Evolutionary conservation across 2,888 invertebrate genomes (phyloP).

Genomic region (Caenorhabditis sp.): DNA sequence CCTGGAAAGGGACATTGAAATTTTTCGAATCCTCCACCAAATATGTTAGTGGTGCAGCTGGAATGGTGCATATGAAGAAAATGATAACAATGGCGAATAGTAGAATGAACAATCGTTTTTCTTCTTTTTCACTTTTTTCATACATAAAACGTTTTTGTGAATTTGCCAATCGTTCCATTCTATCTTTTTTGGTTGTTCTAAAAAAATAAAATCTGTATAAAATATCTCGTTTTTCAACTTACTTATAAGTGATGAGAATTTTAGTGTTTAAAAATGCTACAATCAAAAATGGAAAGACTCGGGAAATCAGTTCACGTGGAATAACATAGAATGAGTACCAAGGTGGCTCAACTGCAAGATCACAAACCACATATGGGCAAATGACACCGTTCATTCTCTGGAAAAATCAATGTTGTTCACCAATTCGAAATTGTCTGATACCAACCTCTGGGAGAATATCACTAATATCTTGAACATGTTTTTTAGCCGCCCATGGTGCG

Average conservation of each 20-base stretch:
- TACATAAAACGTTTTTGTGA: constrained; percentile 56
- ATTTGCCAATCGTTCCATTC: constrained; percentile 64
- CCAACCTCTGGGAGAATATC: constrained; percentile 28
- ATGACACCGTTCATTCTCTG: constrained; percentile 17
- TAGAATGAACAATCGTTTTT: constrained; percentile 73
- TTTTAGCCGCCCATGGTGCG: constrained; percentile 70
- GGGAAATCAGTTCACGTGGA: constrained; percentile 70
- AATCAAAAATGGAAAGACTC: constrained; percentile 74
- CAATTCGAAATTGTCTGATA: background rate
- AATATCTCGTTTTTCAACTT: background rate
- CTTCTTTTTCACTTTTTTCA: constrained; percentile 71
- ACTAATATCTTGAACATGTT: constrained; percentile 58
- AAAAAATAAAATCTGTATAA: constrained; percentile 1
- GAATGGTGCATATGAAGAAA: constrained; percentile 74
- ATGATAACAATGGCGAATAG: constrained; percentile 74
- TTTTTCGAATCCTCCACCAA: constrained; percentile 72
- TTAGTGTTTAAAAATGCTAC: constrained; percentile 73
- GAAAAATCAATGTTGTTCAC: too few species aligned
- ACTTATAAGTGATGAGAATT: constrained; percentile 73
- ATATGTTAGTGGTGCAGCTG: constrained; percentile 73
- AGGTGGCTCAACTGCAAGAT: constrained; percentile 48
- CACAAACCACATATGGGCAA: constrained; percentile 68
- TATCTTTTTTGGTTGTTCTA: constrained; percentile 72
- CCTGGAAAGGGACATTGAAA: constrained; percentile 65
- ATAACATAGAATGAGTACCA: constrained; percentile 66